Base-by-base conservation (phyloP, 2,888 invertebrate species). In the Drosophila borealis region DNA sequence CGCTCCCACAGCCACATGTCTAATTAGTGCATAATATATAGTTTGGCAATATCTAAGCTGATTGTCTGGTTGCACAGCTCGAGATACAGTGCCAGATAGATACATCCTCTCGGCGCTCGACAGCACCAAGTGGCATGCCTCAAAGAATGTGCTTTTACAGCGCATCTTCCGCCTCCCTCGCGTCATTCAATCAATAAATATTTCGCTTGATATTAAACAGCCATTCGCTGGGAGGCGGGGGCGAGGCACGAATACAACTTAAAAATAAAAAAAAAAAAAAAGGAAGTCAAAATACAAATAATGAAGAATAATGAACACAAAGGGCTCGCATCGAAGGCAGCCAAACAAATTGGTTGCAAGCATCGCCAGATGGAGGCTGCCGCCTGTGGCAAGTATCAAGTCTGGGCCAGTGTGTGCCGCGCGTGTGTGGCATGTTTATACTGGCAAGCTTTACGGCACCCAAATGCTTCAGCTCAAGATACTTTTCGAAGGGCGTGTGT, bases 11-110 rank as follows among this genome's bases (percentile, higher is more conserved):
- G 44, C 50, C 55, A 68, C 74, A 69, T 75, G 86, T 78, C 86
- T 88, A 84, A 88, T 84, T 85, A 76, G 78, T 48, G 46, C 60
- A 70, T 66, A 63, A 76, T 79, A 73, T 54, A 72, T 78, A 61
- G 63, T 51, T 49, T 45, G 62, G 50, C 29, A 45, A 50, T 49
- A 48, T 29, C 14, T 56, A 29, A 37, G 29, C 34, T 39, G 59
- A 10, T 10, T n/a, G 42, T 21, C 42, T 39, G 60, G 29, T 37
- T 39, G 8, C 29, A 37, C 25, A 25, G 48, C 36, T 37, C n/a
- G 19, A 44, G 10, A 42, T 11, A 19, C 41, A 17, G 41, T 19
- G 11, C 19, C 17, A 19, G 41, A 29, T 37, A 66, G 62, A 60
- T 63, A 60, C 50, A 33, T 45, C 44, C 45, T 50, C 46, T 50